These are phyloP conservation scores for Aphelinus atriplicis DNA, from an alignment of 1,140 invertebrate species.

Conservation along the genomic window DNA sequence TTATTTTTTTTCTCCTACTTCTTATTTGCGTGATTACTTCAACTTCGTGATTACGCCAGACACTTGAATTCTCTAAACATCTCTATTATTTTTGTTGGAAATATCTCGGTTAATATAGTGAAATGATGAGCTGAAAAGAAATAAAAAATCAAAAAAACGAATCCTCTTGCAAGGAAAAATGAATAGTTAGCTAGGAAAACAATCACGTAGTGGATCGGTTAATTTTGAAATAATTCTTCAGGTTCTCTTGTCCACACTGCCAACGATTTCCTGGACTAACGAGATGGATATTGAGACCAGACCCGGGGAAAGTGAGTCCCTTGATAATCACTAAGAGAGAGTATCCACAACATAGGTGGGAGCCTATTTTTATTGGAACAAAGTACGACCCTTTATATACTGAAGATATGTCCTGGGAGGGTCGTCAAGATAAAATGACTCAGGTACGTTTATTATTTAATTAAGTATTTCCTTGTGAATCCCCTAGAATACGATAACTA, in stretches of 20 bases:
- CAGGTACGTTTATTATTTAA: constrained; percentile 68
- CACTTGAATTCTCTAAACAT: no score
- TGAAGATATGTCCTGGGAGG: constrained; percentile 84
- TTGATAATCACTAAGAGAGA: constrained; percentile 75
- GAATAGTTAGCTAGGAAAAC: no score
- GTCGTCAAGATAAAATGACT: constrained; percentile 85
- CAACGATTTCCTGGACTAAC: constrained; percentile 81
- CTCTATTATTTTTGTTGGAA: no score
- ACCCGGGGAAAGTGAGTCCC: constrained; percentile 67
- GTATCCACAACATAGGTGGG: constrained; percentile 81
- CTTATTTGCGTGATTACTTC: no score
- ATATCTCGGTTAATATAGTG: no score
- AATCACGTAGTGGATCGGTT: not conserved
- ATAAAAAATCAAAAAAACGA: no score
- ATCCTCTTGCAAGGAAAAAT: no score
- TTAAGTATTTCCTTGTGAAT: not conserved
- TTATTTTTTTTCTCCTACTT: no score
- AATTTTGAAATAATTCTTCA: constrained; percentile 18
- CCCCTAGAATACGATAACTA: no score
- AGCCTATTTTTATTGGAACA: constrained; percentile 85
- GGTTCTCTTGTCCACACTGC: constrained; percentile 76
- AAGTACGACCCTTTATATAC: constrained; percentile 82
- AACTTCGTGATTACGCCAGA: no score
- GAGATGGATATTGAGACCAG: constrained; percentile 71
- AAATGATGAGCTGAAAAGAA: no score